A percentile compares a stretch with the other conserved stretches of the same genome.
Conservation (phyloP, 2,888 invertebrate genomes). For the Amiota communis region DNA sequence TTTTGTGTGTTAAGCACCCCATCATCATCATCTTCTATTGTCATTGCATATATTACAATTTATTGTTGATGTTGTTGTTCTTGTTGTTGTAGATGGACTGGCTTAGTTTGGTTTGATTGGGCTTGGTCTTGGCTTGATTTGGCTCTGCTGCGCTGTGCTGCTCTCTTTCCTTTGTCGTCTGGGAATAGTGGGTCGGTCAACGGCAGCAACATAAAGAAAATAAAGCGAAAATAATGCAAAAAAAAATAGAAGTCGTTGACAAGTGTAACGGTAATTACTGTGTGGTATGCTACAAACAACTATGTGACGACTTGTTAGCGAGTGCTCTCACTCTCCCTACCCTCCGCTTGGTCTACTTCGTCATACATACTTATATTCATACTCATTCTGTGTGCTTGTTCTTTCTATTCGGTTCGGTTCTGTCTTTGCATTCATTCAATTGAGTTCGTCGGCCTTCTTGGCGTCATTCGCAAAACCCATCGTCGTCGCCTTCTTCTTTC, state of each 20-base stretch:
- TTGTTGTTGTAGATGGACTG: constrained; percentile 52
- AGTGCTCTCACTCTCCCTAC: constrained; percentile 25
- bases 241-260: constrained; percentile 47
- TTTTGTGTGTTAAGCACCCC: constrained; percentile 27
- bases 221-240: constrained; percentile 33
- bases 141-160: not conserved
- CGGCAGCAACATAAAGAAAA: constrained; percentile 40
- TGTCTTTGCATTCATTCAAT: constrained; percentile 9
- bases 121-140: constrained; percentile 32
- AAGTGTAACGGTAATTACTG: constrained; percentile 66
- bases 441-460: constrained; percentile 65
- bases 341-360: not conserved
- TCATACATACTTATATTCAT: constrained; percentile 42
- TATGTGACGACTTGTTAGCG: constrained; percentile 39
- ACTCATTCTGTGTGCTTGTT: not conserved
- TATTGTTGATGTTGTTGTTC: constrained; percentile 47
- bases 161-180: not conserved
- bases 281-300: constrained; percentile 45
- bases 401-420: constrained; percentile 1
- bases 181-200: not conserved
- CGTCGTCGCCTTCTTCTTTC: not conserved
- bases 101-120: constrained; percentile 12
- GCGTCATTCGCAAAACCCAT: constrained; percentile 38
- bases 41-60: too few relatives aligned
- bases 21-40: too few relatives aligned